A percentile compares a stretch with the other conserved stretches of the same genome.
phyloP scores from a whole-genome alignment of 35 echinoderm and acorn worm genomes.

The Chiridota heheva region DNA sequence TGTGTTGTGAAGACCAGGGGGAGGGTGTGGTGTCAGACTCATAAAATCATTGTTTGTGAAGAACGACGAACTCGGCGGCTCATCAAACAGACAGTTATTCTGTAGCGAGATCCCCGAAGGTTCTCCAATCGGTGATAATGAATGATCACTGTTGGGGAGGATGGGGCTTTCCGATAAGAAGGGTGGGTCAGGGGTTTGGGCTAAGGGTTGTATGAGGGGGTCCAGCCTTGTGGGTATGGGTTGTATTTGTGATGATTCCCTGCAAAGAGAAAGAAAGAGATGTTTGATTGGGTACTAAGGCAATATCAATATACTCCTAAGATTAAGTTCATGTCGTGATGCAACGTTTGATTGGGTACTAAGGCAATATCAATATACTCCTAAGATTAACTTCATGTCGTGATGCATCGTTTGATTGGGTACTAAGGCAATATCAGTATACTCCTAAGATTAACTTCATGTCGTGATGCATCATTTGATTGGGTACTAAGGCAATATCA shows the following conservation, averaged over 20 bases:
- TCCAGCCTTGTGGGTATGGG: slow-evolving; percentile 30
- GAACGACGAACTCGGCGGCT: slow-evolving; percentile 16
- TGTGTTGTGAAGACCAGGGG: slow-evolving; percentile 31
- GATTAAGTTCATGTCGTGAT: no score
- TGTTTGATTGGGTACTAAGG: no score
- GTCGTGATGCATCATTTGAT: no score
- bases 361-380: no score
- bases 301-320: no score
- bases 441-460: no score
- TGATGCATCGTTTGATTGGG: no score
- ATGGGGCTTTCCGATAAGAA: slow-evolving; percentile 27
- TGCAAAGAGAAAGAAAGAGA: not conserved
- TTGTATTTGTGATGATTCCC: slow-evolving; percentile 10
- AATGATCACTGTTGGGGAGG: slow-evolving; percentile 24
- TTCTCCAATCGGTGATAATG: slow-evolving; percentile 18
- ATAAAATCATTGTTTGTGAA: slow-evolving; percentile 44
- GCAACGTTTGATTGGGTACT: no score
- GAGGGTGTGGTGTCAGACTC: not conserved
- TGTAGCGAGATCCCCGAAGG: not conserved
- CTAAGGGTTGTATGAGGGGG: not conserved
- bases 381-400: no score
- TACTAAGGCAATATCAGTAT: no score
- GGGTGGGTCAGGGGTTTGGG: slow-evolving; percentile 31
- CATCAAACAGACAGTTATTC: slow-evolving; percentile 36
- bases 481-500: no score